These are phyloP conservation scores for Rhincodon typus DNA, from an alignment of 2,797 vertebrate species.

Conservation along the genomic window DNA sequence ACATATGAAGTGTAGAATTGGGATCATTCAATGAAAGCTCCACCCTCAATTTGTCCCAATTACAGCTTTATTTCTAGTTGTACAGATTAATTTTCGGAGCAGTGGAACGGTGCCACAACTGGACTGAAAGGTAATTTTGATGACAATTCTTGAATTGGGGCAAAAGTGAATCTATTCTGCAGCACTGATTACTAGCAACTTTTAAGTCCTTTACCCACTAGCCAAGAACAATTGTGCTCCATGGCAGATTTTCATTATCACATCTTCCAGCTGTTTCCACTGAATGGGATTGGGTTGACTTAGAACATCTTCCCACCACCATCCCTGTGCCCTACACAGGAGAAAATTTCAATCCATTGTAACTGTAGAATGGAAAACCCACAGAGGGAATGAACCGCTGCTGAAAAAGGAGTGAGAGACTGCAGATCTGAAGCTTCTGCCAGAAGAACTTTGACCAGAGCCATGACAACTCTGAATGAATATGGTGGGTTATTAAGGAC, in stretches of 20 bases:
- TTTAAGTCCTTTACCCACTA: neutral
- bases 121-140: neutral
- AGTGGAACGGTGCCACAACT: neutral
- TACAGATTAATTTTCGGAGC: neutral
- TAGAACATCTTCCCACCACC: neutral
- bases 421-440: neutral
- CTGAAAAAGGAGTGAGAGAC: neutral
- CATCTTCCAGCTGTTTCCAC: neutral
- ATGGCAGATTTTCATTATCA: neutral
- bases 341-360: too few relatives aligned
- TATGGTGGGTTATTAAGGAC: neutral
- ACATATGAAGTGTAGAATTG: neutral
- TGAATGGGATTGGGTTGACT: neutral
- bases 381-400: neutral
- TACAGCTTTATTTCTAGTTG: neutral
- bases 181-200: neutral
- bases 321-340: too few relatives aligned
- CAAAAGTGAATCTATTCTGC: neutral
- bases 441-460: neutral
- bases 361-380: neutral
- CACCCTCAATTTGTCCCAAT: neutral
- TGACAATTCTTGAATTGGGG: too few relatives aligned
- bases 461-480: neutral
- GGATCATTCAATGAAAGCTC: neutral
- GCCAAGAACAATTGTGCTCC: neutral